These are phyloP conservation scores for Natrix natrix DNA, from an alignment of 2,797 vertebrate species.

Conservation along the genomic window DNA sequence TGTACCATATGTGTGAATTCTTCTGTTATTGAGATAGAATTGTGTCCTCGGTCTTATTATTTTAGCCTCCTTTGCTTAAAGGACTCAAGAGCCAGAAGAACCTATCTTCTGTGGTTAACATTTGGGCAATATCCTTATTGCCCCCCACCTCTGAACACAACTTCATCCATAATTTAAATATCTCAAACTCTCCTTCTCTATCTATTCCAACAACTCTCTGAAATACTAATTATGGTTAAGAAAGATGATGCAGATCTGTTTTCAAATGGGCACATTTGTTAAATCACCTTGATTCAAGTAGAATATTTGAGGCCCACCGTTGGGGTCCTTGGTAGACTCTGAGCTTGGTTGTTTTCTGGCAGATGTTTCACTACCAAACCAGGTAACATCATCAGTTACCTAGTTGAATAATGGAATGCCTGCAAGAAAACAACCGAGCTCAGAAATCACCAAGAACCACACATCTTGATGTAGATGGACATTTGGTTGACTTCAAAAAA, in stretches of 20 bases:
- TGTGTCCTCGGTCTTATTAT: neutral
- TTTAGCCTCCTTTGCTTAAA: neutral
- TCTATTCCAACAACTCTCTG: neutral
- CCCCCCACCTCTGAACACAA: neutral
- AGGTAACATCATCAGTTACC: neutral
- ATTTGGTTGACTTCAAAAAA: neutral
- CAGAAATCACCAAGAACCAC: neutral
- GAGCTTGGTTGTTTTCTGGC: neutral
- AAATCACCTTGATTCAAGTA: neutral
- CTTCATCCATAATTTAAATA: neutral
- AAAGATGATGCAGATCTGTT: neutral
- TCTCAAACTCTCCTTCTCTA: neutral
- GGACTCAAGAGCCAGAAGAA: neutral
- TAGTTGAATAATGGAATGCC: neutral
- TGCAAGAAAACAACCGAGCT: neutral
- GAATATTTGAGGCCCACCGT: neutral
- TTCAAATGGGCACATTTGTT: neutral
- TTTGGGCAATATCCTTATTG: neutral
- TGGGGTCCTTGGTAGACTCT: neutral
- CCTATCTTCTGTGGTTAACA: neutral
- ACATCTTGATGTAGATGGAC: neutral
- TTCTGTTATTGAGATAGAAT: neutral
- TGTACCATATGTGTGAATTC: neutral
- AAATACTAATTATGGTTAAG: neutral
- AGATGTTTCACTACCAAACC: neutral